phyloP scores from a whole-genome alignment of 1,140 invertebrate genomes.

The Pomacea maculata region DNA sequence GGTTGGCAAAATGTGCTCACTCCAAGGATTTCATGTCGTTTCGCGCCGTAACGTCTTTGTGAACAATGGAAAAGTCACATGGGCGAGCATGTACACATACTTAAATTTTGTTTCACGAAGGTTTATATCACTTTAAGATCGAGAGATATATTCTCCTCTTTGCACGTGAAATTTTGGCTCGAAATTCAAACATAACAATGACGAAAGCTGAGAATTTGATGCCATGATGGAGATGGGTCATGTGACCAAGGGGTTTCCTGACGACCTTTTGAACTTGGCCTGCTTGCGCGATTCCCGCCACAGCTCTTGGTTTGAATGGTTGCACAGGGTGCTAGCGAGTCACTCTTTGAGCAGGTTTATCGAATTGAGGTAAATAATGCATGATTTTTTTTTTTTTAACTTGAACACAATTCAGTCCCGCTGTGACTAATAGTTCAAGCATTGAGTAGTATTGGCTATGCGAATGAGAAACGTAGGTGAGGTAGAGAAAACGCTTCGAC shows the following conservation, averaged over 20 bases:
- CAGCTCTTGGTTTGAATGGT: conserved; percentile 14
- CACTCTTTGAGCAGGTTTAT: not conserved
- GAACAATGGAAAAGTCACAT: conserved; percentile 23
- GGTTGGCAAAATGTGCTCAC: conserved; percentile 42
- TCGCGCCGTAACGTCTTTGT: conserved; percentile 42
- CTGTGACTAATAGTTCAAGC: conserved; percentile 4
- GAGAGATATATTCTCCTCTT: conserved; percentile 19
- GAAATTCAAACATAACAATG: conserved; percentile 58
- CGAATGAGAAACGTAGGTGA: not conserved
- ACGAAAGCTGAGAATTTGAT: conserved; percentile 52
- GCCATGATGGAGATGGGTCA: conserved; percentile 58
- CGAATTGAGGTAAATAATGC: conserved; percentile 9
- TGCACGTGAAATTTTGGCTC: conserved; percentile 49
- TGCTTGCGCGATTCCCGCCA: conserved; percentile 50
- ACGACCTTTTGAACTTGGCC: conserved; percentile 59
- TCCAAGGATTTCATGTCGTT: conserved; percentile 38
- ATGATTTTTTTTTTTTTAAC: not conserved
- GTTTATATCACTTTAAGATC: not conserved
- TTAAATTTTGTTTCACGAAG: conserved; percentile 16
- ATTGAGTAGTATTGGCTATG: not conserved
- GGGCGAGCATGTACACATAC: conserved; percentile 9
- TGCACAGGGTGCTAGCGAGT: not conserved
- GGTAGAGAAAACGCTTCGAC: not conserved
- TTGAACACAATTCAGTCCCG: not conserved
- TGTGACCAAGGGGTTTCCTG: conserved; percentile 55